Evolutionary conservation across 2,888 invertebrate species (phyloP).

Genomic region (Iphiclides podalirius): DNA sequence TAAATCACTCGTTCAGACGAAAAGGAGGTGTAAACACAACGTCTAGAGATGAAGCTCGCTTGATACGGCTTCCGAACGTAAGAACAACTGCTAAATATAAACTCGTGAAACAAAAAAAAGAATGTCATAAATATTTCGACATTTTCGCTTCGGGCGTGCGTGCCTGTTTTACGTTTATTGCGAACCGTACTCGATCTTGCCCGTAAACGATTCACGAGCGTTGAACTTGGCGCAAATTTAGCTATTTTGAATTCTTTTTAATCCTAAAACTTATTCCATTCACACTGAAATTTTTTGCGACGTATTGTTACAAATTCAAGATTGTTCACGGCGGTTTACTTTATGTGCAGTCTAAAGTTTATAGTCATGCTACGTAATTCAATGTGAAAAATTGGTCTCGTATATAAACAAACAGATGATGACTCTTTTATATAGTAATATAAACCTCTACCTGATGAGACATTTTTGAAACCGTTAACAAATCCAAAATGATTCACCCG

Average conservation of each 20-base stretch:
- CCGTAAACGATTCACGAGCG: conserved; percentile 57
- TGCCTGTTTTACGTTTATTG: conserved; percentile 67
- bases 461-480: neutral
- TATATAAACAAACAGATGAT: too few species aligned
- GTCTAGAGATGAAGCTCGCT: conserved; percentile 49
- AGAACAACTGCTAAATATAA: conserved; percentile 48
- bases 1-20: conserved; percentile 41
- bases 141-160: conserved; percentile 55
- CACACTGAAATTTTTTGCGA: too few species aligned
- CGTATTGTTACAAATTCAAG: too few species aligned
- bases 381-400: too few species aligned
- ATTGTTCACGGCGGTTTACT: too few species aligned
- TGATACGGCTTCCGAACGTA: conserved; percentile 39
- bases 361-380: too few species aligned
- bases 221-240: conserved; percentile 57
- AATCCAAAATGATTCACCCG: neutral
- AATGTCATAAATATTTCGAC: conserved; percentile 67
- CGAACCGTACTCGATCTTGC: conserved; percentile 52
- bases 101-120: conserved; percentile 53
- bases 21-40: conserved; percentile 46
- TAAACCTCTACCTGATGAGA: too few species aligned
- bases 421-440: too few species aligned
- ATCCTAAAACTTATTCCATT: too few species aligned
- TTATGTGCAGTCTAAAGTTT: too few species aligned
- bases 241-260: conserved; percentile 18